Conservation (phyloP, 2,113 vertebrate genomes). For the Phalacrocorax aristotelis region DNA sequence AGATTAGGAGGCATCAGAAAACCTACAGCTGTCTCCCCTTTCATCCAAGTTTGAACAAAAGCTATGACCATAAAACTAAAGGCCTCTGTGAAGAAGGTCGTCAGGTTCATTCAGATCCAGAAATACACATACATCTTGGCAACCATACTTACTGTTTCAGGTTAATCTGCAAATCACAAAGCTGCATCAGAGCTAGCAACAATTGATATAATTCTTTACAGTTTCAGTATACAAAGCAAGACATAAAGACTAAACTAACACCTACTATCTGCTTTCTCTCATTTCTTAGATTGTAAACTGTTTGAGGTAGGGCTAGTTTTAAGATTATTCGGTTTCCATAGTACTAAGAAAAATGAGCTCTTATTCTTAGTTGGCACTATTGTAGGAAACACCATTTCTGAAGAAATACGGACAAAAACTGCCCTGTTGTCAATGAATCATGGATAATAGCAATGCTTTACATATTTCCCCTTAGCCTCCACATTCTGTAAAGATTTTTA, state of each 20-base stretch:
- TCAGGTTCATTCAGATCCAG: neutral
- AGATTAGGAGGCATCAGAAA: neutral
- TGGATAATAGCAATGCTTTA: constrained; percentile 18
- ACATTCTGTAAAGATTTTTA: neutral
- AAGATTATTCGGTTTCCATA: constrained; percentile 54
- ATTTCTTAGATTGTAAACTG: constrained; percentile 37
- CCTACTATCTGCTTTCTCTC: constrained; percentile 30
- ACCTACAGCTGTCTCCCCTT: neutral
- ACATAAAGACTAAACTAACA: constrained; percentile 46
- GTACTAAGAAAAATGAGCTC: constrained; percentile 9
- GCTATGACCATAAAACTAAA: neutral
- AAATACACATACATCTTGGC: neutral
- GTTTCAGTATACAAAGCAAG: constrained; percentile 31
- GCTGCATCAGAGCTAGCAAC: neutral
- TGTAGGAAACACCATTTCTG: constrained; percentile 21
- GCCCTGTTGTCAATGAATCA: constrained; percentile 38
- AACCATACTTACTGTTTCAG: neutral
- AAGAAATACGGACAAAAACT: constrained; percentile 36
- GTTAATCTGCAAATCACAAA: constrained; percentile 23
- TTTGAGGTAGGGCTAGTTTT: constrained; percentile 45
- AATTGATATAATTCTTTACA: constrained; percentile 40
- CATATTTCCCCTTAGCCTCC: constrained; percentile 29
- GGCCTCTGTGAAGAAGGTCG: neutral
- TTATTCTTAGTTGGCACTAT: constrained; percentile 7
- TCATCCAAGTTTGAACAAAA: neutral